Conservation (phyloP, 2,113 vertebrate species). For the Sinosuthora webbiana region DNA sequence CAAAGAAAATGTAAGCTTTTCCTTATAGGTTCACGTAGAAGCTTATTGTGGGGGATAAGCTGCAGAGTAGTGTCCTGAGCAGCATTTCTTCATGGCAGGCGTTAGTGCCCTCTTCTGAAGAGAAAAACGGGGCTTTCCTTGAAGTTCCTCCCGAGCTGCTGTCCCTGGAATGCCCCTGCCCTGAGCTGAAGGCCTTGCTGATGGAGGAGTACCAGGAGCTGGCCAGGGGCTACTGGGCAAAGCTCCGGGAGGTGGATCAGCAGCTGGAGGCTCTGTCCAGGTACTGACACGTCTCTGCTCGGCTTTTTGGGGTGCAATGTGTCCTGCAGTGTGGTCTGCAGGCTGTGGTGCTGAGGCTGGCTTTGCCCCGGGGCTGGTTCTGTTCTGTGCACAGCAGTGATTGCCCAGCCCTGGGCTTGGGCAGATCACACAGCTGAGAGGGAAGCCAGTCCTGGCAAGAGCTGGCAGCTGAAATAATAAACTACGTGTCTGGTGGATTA, state of each 20-base stretch:
- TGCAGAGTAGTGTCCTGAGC: not conserved
- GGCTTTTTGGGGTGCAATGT: not conserved
- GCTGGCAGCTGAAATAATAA: not conserved
- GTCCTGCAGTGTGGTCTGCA: not conserved
- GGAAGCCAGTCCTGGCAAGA: not conserved
- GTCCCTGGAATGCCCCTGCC: conserved; percentile 80
- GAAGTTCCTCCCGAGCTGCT: conserved; percentile 78
- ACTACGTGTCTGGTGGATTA: not conserved
- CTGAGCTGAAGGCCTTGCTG: conserved; percentile 79
- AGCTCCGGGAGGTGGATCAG: conserved; percentile 70
- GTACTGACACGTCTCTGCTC: conserved; percentile 49
- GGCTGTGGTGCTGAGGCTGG: not conserved
- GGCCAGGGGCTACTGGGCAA: conserved; percentile 73
- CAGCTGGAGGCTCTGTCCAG: conserved; percentile 75
- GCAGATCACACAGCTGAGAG: not conserved
- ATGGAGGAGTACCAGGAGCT: conserved; percentile 79
- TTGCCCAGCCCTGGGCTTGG: not conserved
- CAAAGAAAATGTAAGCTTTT: conserved; percentile 75
- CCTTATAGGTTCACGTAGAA: not conserved
- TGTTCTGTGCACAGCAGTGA: not conserved
- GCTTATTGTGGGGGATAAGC: not conserved
- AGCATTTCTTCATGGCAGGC: conserved; percentile 31
- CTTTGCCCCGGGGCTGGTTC: not conserved
- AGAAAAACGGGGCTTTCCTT: conserved; percentile 32
- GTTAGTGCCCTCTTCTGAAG: conserved; percentile 33